A percentile compares a stretch with the other conserved stretches of the same genome.
phyloP scores from a whole-genome alignment of 2,797 vertebrate species.

The Prunella strophiata region DNA sequence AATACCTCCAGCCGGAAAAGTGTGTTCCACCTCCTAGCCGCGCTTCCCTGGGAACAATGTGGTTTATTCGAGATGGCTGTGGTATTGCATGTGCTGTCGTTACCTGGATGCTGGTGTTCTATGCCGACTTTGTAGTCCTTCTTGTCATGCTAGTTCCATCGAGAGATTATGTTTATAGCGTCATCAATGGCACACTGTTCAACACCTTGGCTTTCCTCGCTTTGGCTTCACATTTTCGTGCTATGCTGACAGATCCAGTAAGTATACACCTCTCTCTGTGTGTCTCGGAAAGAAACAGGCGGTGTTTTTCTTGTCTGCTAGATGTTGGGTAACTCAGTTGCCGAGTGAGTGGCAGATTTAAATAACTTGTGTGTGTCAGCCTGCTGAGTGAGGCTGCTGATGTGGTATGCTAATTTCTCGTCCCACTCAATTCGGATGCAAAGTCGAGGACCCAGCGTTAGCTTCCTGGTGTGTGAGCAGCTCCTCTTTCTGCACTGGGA shows the following conservation, averaged over 20 bases:
- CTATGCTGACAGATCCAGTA: constrained; percentile 98
- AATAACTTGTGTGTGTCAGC: constrained; percentile 21
- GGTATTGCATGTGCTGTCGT: constrained; percentile 93
- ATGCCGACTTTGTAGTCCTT: constrained; percentile 95
- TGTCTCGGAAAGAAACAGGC: not conserved
- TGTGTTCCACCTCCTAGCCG: constrained; percentile 87
- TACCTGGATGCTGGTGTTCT: constrained; percentile 96
- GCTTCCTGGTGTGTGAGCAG: not conserved
- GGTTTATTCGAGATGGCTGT: constrained; percentile 97
- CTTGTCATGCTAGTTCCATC: constrained; percentile 94
- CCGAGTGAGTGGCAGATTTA: constrained; percentile 6
- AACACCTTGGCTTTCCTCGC: constrained; percentile 92
- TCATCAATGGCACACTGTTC: constrained; percentile 92
- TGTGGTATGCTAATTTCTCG: constrained; percentile 15
- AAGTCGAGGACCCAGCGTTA: not conserved
- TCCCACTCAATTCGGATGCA: constrained; percentile 17
- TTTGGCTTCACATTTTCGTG: constrained; percentile 91
- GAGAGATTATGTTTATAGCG: constrained; percentile 87
- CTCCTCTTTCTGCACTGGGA: not conserved
- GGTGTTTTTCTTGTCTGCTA: constrained; percentile 9
- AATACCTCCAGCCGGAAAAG: constrained; percentile 93
- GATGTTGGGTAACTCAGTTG: constrained; percentile 30
- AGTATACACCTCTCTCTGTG: constrained; percentile 70
- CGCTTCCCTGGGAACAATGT: constrained; percentile 85
- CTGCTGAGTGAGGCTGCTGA: constrained; percentile 9